A percentile compares a stretch with the other conserved stretches of the same genome.
Conservation (phyloP, 2,888 invertebrate genomes). For the Aromia moschata region DNA sequence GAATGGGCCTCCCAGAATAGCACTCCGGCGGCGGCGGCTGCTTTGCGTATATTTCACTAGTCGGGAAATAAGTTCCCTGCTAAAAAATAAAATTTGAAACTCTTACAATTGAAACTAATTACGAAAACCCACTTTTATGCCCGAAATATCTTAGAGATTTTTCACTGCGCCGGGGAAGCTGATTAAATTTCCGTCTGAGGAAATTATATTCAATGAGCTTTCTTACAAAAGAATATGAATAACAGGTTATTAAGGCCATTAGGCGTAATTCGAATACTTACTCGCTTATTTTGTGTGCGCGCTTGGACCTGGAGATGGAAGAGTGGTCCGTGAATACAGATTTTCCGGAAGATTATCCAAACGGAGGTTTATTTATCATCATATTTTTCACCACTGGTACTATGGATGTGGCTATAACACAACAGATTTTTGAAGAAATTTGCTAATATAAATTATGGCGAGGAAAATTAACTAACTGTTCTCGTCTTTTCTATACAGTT, state of each 20-base stretch:
- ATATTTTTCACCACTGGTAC: too few species aligned
- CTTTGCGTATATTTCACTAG: constrained; percentile 18
- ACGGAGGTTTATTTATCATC: too few species aligned
- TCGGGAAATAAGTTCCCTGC: background rate
- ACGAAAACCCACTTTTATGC: constrained; percentile 18
- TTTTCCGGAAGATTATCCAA: too few species aligned
- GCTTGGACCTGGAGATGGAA: too few species aligned
- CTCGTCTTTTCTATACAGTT: too few species aligned
- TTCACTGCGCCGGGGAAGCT: background rate
- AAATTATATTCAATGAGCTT: constrained; percentile 17
- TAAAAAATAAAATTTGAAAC: constrained; percentile 11
- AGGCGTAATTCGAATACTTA: constrained; percentile 1
- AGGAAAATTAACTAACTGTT: too few species aligned
- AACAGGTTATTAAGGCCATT: constrained; percentile 5
- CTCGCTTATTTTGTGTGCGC: background rate
- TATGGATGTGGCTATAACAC: too few species aligned
- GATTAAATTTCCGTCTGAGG: constrained; percentile 16
- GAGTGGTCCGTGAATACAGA: too few species aligned
- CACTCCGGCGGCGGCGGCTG: constrained; percentile 14
- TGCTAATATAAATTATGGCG: too few species aligned
- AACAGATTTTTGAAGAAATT: too few species aligned
- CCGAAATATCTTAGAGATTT: constrained; percentile 15
- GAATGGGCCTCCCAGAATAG: constrained; percentile 23
- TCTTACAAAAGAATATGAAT: constrained; percentile 9
- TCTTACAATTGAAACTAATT: constrained; percentile 23